Conservation (phyloP, 2,888 invertebrate genomes). For the Eristalis tenax region DNA sequence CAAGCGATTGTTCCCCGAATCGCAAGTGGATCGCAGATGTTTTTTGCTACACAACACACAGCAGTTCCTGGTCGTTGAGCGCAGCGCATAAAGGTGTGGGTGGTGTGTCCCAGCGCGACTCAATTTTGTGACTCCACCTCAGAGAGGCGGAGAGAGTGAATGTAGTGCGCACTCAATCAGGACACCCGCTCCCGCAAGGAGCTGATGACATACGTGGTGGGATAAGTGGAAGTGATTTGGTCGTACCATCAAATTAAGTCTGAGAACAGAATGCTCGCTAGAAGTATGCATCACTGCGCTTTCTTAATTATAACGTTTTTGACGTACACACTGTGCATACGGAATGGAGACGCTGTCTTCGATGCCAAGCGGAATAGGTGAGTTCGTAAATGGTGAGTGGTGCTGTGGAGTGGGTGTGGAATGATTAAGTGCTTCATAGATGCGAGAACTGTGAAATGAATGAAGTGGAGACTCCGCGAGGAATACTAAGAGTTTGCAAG, state of each 20-base stretch:
- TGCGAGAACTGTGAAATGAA: not conserved
- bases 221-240: slow-evolving; percentile 69
- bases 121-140: slow-evolving; percentile 52
- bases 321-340: slow-evolving; percentile 79
- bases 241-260: slow-evolving; percentile 66
- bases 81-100: slow-evolving; percentile 19
- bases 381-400: slow-evolving; percentile 26
- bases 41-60: slow-evolving; percentile 32
- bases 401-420: not conserved
- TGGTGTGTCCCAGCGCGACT: slow-evolving; percentile 11
- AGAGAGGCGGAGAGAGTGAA: slow-evolving; percentile 53
- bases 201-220: slow-evolving; percentile 47
- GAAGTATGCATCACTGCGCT: slow-evolving; percentile 79
- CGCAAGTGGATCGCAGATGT: slow-evolving; percentile 57
- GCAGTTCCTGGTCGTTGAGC: slow-evolving; percentile 5
- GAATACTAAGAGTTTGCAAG: not conserved
- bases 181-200: slow-evolving; percentile 4
- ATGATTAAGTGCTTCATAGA: not conserved
- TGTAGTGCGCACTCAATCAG: slow-evolving; percentile 59
- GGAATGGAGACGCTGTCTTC: slow-evolving; percentile 75
- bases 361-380: slow-evolving; percentile 57
- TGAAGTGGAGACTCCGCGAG: not conserved
- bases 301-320: slow-evolving; percentile 81
- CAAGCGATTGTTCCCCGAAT: slow-evolving; percentile 60
- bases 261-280: slow-evolving; percentile 71